These are phyloP conservation scores for Metallyticus violacea DNA, from an alignment of 2,888 invertebrate species.

Conservation along the genomic window DNA sequence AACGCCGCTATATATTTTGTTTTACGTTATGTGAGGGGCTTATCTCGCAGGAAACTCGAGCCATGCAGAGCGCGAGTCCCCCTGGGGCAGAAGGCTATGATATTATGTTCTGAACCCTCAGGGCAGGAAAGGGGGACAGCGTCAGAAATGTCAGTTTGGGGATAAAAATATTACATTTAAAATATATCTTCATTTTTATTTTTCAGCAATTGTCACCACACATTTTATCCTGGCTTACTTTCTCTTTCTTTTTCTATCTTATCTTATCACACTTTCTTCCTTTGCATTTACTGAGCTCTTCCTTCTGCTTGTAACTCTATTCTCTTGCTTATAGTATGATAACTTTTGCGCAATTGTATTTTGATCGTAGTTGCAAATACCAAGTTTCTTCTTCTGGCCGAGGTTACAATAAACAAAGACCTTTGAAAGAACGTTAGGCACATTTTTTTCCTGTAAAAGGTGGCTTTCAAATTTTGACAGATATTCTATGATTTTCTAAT, in stretches of 20 bases:
- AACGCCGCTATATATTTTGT: not conserved
- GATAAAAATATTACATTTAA: not conserved
- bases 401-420: too few species aligned
- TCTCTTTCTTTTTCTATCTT: not conserved
- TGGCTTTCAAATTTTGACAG: too few species aligned
- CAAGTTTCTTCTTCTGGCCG: too few species aligned
- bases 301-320: too few species aligned
- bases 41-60: not conserved
- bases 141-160: not conserved
- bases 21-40: not conserved
- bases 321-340: too few species aligned
- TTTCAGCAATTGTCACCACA: not conserved
- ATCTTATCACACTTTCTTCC: not conserved
- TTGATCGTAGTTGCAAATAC: too few species aligned
- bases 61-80: not conserved
- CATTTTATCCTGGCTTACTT: too few species aligned
- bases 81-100: not conserved
- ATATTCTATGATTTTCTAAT: too few species aligned
- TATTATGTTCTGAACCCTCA: not conserved
- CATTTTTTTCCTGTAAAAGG: too few species aligned
- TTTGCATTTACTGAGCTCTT: not conserved
- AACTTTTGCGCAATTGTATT: too few species aligned
- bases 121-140: not conserved
- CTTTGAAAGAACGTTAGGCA: too few species aligned
- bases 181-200: not conserved